Evolutionary conservation across 2,888 invertebrate genomes (phyloP).

Genomic region (Lamproptera curius): DNA sequence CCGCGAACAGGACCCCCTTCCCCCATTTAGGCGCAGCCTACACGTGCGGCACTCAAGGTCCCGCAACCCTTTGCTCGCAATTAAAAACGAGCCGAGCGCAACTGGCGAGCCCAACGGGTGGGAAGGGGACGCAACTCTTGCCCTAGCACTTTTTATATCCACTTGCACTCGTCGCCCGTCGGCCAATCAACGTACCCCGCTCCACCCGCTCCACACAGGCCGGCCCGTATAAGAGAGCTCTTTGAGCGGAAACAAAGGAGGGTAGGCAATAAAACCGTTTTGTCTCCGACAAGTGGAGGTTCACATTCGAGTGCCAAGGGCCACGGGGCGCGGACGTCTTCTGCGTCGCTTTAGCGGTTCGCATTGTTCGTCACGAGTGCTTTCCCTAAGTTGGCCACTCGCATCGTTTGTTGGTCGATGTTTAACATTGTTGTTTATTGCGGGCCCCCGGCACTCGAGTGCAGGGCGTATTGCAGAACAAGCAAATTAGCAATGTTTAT

Average conservation of each 20-base stretch:
- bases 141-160: constrained; percentile 74
- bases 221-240: constrained; percentile 71
- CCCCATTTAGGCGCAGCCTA: constrained; percentile 59
- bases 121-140: constrained; percentile 62
- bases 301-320: constrained; percentile 62
- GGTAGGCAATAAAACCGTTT: constrained; percentile 76
- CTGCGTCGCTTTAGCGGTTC: constrained; percentile 60
- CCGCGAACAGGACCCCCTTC: constrained; percentile 52
- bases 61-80: constrained; percentile 73
- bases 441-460: constrained; percentile 43
- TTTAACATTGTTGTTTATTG: constrained; percentile 73
- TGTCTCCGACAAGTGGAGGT: constrained; percentile 72
- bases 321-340: constrained; percentile 61
- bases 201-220: constrained; percentile 71
- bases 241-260: constrained; percentile 70
- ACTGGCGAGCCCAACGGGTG: constrained; percentile 42
- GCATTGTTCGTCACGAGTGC: constrained; percentile 57
- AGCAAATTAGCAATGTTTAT: constrained; percentile 68
- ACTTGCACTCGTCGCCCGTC: constrained; percentile 69
- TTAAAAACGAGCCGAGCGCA: constrained; percentile 71
- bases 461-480: constrained; percentile 54
- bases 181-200: constrained; percentile 75
- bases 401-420: constrained; percentile 43
- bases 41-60: constrained; percentile 76
- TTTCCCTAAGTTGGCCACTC: constrained; percentile 48